Evolutionary conservation across 2,113 vertebrate genomes (phyloP).

Genomic region (Mustelus asterias): DNA sequence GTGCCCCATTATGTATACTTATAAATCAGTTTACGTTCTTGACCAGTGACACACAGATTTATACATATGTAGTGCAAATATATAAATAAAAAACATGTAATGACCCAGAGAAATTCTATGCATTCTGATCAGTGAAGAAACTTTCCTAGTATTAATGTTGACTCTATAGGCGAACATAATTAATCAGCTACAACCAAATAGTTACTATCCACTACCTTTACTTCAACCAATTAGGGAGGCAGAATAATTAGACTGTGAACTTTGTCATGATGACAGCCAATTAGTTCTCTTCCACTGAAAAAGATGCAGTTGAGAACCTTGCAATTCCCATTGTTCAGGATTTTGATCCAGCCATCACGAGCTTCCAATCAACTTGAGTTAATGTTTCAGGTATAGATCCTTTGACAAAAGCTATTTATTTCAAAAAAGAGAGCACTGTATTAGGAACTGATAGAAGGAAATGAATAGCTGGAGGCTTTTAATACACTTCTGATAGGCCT

Average conservation of each 20-base stretch:
- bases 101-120: not conserved
- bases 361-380: not conserved
- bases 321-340: not conserved
- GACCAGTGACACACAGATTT: not conserved
- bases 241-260: not conserved
- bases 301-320: not conserved
- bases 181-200: not conserved
- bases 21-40: not conserved
- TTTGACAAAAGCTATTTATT: not conserved
- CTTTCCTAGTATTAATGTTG: not conserved
- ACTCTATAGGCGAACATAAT: not conserved
- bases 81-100: not conserved
- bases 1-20: not conserved
- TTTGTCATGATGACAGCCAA: not conserved
- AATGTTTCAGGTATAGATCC: not conserved
- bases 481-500: not conserved
- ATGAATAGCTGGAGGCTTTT: not conserved
- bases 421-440: not conserved
- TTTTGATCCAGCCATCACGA: not conserved
- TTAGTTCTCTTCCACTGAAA: not conserved
- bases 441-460: not conserved
- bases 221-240: not conserved
- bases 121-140: not conserved
- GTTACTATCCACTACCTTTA: not conserved
- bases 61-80: not conserved